Percentiles rank a stretch among this genome's conserved stretches.
phyloP scores from a whole-genome alignment of 1,140 invertebrate species.

The Dendroctonus valens region DNA sequence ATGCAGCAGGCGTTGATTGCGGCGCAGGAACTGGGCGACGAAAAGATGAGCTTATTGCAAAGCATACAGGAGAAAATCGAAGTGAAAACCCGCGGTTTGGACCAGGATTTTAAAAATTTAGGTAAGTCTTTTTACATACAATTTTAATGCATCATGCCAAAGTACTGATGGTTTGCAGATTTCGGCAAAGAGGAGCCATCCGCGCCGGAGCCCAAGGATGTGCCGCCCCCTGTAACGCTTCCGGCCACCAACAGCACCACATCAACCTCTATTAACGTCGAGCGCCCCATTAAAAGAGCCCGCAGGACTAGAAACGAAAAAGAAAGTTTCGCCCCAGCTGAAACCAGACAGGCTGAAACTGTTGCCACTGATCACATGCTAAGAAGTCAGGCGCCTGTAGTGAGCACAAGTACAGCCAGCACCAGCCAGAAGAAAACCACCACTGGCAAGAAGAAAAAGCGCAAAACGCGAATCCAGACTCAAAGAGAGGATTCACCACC shows the following conservation, averaged over 20 bases:
- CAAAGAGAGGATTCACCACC: slow-evolving; percentile 67
- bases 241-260: slow-evolving; percentile 46
- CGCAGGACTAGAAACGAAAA: slow-evolving; percentile 49
- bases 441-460: slow-evolving; percentile 74
- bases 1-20: slow-evolving; percentile 80
- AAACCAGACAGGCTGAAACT: slow-evolving; percentile 8
- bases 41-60: slow-evolving; percentile 87
- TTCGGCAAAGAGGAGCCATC: slow-evolving; percentile 63
- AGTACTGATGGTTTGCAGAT: slow-evolving; percentile 49
- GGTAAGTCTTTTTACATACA: slow-evolving; percentile 52
- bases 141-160: background rate
- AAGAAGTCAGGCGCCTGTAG: slow-evolving; percentile 28
- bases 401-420: background rate
- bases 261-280: slow-evolving; percentile 52
- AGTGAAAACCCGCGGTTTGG: slow-evolving; percentile 82
- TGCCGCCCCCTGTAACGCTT: slow-evolving; percentile 49
- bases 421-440: slow-evolving; percentile 5
- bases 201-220: slow-evolving; percentile 52
- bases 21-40: slow-evolving; percentile 91
- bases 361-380: slow-evolving; percentile 2
- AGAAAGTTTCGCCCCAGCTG: slow-evolving; percentile 10
- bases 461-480: slow-evolving; percentile 62
- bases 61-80: slow-evolving; percentile 88
- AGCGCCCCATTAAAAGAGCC: slow-evolving; percentile 53
- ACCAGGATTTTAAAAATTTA: slow-evolving; percentile 79